Conservation (phyloP, 1,140 invertebrate genomes). For the Platorchestia sp. region DNA sequence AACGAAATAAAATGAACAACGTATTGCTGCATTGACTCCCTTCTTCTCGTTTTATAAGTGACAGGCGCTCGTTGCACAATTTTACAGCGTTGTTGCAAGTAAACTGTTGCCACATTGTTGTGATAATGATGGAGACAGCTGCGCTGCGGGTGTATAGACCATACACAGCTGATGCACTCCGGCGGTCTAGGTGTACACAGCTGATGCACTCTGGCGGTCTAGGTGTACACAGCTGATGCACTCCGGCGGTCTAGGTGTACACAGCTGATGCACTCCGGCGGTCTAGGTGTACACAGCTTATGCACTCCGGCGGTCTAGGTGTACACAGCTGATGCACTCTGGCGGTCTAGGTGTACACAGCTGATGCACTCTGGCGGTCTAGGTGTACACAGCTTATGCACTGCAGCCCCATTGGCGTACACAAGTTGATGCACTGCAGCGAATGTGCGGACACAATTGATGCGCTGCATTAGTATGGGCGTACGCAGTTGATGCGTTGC, state of each 20-base stretch:
- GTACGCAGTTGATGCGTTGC: not conserved
- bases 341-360: no score
- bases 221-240: no score
- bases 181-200: no score
- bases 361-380: not conserved
- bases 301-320: not conserved
- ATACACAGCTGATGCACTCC: not conserved
- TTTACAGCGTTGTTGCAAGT: no score
- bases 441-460: not conserved
- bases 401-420: not conserved
- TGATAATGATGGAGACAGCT: not conserved
- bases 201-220: no score
- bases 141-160: not conserved
- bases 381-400: not conserved
- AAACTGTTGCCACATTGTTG: no score
- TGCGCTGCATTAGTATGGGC: not conserved
- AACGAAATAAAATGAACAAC: no score
- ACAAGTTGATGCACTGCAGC: not conserved
- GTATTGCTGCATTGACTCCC: no score
- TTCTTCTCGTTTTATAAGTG: no score
- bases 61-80: no score
- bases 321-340: not conserved
- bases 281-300: not conserved
- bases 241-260: not conserved
- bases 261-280: not conserved